A percentile compares a stretch with the other conserved stretches of the same genome.
phyloP scores from a whole-genome alignment of 2,888 invertebrate genomes.

The Nephrocerus scutellatus region DNA sequence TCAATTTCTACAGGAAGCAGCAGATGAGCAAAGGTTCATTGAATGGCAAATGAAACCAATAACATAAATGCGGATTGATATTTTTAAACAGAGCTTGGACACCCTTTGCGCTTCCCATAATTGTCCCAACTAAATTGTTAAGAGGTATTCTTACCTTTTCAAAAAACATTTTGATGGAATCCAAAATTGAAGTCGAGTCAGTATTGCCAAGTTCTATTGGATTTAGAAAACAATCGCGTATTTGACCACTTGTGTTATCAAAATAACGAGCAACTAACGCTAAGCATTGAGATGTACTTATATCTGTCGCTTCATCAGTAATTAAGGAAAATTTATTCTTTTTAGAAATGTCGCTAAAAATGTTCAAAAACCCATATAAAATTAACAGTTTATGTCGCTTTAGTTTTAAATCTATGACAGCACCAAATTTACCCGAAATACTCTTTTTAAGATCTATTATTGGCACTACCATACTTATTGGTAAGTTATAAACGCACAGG shows the following conservation, averaged over 20 bases:
- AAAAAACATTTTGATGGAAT: conserved; percentile 1
- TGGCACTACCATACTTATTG: neutral
- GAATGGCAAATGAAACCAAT: too few species aligned
- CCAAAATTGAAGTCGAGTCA: neutral
- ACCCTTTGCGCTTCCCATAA: too few species aligned
- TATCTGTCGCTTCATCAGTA: too few species aligned
- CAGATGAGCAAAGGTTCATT: too few species aligned
- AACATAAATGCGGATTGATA: too few species aligned
- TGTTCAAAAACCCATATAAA: neutral
- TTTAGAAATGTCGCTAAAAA: neutral
- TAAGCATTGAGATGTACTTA: neutral
- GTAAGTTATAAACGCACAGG: neutral
- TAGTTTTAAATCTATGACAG: neutral
- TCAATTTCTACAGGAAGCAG: too few species aligned
- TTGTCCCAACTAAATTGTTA: neutral
- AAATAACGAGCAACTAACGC: neutral
- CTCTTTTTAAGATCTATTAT: too few species aligned
- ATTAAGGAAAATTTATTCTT: neutral
- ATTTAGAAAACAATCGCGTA: neutral
- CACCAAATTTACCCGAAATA: neutral
- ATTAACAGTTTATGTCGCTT: neutral
- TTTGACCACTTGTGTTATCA: neutral
- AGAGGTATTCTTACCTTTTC: conserved; percentile 1
- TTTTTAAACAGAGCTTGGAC: too few species aligned
- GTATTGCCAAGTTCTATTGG: too few species aligned